A percentile compares a stretch with the other conserved stretches of the same genome.
Evolutionary conservation across 2,888 invertebrate species (phyloP).

Genomic region (Tipula unca): DNA sequence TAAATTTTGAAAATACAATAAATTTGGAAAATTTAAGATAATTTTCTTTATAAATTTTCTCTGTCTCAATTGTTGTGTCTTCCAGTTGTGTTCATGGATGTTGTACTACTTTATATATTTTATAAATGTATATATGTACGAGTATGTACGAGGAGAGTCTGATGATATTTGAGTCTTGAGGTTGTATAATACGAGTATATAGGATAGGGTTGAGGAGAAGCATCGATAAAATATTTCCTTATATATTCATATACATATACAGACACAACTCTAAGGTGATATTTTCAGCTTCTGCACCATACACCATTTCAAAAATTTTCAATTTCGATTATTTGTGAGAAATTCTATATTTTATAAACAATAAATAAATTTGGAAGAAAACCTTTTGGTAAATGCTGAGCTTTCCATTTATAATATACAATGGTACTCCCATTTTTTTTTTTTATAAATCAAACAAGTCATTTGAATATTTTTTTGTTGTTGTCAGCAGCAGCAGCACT

Average conservation of each 20-base stretch:
- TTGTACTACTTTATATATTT: background rate
- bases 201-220: background rate
- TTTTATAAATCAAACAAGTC: background rate
- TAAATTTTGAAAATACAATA: constrained; percentile 4
- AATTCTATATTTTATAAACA: background rate
- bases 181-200: background rate
- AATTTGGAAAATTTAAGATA: constrained; percentile 8
- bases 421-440: background rate
- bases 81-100: background rate
- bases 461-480: background rate
- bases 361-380: background rate
- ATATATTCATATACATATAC: too few species aligned
- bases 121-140: background rate
- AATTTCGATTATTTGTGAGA: background rate
- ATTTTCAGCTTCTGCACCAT: background rate
- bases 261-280: background rate
- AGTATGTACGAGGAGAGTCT: background rate
- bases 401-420: background rate
- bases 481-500: background rate
- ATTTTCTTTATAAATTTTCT: background rate
- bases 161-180: background rate
- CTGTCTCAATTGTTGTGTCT: background rate
- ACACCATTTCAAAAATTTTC: too few species aligned
- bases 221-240: background rate
- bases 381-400: background rate